Evolutionary conservation across 2,797 vertebrate species (phyloP).

Genomic region (Carapus acus): DNA sequence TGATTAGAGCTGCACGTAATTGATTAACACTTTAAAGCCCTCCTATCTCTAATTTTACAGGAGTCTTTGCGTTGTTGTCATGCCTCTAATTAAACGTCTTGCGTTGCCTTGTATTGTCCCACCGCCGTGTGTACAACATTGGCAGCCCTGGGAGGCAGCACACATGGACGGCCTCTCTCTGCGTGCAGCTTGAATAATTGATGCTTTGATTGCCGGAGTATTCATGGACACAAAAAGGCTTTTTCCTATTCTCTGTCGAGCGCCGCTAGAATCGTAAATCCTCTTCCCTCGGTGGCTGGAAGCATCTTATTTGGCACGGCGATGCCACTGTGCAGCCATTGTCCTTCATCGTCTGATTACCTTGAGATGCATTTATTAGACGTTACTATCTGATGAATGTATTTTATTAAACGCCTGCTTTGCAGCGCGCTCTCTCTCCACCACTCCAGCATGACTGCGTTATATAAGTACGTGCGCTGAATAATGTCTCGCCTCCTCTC

Average conservation of each 20-base stretch:
- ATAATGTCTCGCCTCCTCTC: no score
- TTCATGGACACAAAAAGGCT: slow-evolving; percentile 71
- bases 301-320: slow-evolving; percentile 37
- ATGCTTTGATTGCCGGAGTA: slow-evolving; percentile 68
- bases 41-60: slow-evolving; percentile 46
- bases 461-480: background rate
- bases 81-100: slow-evolving; percentile 43
- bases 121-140: slow-evolving; percentile 48
- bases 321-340: slow-evolving; percentile 27
- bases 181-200: slow-evolving; percentile 66
- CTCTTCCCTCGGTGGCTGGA: slow-evolving; percentile 38
- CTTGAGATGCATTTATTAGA: slow-evolving; percentile 23
- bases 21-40: slow-evolving; percentile 35
- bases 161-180: slow-evolving; percentile 60
- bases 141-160: slow-evolving; percentile 52
- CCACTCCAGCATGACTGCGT: slow-evolving; percentile 9
- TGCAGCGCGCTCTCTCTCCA: slow-evolving; percentile 3
- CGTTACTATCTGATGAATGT: slow-evolving; percentile 22
- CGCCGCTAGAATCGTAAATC: slow-evolving; percentile 60
- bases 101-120: slow-evolving; percentile 49
- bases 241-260: slow-evolving; percentile 65
- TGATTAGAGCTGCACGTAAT: slow-evolving; percentile 43
- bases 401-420: slow-evolving; percentile 5
- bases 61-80: slow-evolving; percentile 13
- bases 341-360: slow-evolving; percentile 43